A percentile compares a stretch with the other conserved stretches of the same genome.
These are phyloP conservation scores for Distichodus sexfasciatus DNA, from an alignment of 2,797 vertebrate species.

Conservation along the genomic window DNA sequence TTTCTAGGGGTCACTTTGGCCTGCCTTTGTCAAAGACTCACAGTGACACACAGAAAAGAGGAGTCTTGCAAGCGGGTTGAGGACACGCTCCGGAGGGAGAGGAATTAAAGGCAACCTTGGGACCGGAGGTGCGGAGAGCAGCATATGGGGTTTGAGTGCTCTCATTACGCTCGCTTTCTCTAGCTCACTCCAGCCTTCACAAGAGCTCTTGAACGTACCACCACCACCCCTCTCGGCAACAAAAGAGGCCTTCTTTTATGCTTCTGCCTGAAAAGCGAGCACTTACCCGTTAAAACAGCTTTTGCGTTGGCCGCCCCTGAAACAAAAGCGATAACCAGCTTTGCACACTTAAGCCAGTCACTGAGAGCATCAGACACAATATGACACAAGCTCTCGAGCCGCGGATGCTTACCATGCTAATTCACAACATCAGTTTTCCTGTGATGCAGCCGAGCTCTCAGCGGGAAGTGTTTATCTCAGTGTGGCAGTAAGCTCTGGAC, in stretches of 20 bases:
- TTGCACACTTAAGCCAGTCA: conserved; percentile 55
- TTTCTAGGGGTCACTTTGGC: conserved; percentile 54
- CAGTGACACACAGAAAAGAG: conserved; percentile 70
- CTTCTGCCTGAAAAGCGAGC: conserved; percentile 47
- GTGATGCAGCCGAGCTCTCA: conserved; percentile 55
- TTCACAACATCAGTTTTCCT: conserved; percentile 62
- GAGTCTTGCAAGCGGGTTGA: conserved; percentile 42
- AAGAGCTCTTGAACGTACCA: conserved; percentile 72
- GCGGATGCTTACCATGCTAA: conserved; percentile 47
- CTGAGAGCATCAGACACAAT: conserved; percentile 53
- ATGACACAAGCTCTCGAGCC: conserved; percentile 52
- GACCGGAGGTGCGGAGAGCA: conserved; percentile 60
- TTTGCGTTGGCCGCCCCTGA: conserved; percentile 50
- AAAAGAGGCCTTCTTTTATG: conserved; percentile 58
- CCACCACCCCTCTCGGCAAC: conserved; percentile 54
- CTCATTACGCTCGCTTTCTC: conserved; percentile 66
- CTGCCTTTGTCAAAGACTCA: conserved; percentile 76
- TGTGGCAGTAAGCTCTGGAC: conserved; percentile 62
- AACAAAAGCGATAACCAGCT: conserved; percentile 65
- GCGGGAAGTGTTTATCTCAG: conserved; percentile 72
- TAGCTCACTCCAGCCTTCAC: conserved; percentile 42
- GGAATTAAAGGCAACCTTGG: conserved; percentile 69
- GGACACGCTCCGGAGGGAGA: conserved; percentile 16
- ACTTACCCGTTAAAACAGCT: conserved; percentile 53
- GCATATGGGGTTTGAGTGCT: conserved; percentile 77